phyloP scores from a whole-genome alignment of 2,797 vertebrate species.

The Serranus cabrilla region DNA sequence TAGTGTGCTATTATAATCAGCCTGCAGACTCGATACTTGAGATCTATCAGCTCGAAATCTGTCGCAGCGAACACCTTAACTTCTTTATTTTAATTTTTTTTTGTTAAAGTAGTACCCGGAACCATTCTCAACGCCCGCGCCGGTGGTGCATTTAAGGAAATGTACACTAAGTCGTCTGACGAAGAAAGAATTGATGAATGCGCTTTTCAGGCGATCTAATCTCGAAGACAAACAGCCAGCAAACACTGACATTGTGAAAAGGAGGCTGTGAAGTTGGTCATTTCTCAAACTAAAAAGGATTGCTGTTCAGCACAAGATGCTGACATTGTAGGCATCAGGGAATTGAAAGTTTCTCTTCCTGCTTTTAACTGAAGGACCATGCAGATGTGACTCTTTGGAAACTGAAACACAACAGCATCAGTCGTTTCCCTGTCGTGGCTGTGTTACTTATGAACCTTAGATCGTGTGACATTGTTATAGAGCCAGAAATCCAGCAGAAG shows the following conservation, averaged over 20 bases:
- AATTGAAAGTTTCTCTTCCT: neutral
- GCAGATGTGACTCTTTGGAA: slow-evolving; percentile 6
- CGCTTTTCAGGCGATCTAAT: slow-evolving; percentile 21
- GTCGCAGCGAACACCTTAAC: slow-evolving; percentile 17
- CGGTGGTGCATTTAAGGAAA: slow-evolving; percentile 30
- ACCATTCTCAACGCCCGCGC: neutral
- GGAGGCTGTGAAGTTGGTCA: slow-evolving; percentile 8
- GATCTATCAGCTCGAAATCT: slow-evolving; percentile 32
- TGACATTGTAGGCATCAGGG: slow-evolving; percentile 13
- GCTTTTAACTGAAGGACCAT: slow-evolving; percentile 1
- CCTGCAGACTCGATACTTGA: slow-evolving; percentile 30
- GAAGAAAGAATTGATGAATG: slow-evolving; percentile 19
- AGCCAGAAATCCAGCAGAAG: neutral
- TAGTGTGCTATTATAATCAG: slow-evolving; percentile 37
- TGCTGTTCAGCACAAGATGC: slow-evolving; percentile 1
- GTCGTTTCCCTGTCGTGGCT: neutral
- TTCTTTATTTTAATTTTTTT: slow-evolving; percentile 20
- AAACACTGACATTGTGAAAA: slow-evolving; percentile 8
- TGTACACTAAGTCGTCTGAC: slow-evolving; percentile 15
- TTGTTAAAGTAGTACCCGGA: slow-evolving; percentile 2
- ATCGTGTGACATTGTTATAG: neutral
- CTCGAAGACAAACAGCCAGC: slow-evolving; percentile 30
- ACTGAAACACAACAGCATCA: neutral
- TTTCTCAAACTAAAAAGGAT: slow-evolving; percentile 14
- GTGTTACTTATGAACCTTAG: neutral